Evolutionary conservation across 1,140 invertebrate species (phyloP).

Genomic region (Mesaphorura yosii): DNA sequence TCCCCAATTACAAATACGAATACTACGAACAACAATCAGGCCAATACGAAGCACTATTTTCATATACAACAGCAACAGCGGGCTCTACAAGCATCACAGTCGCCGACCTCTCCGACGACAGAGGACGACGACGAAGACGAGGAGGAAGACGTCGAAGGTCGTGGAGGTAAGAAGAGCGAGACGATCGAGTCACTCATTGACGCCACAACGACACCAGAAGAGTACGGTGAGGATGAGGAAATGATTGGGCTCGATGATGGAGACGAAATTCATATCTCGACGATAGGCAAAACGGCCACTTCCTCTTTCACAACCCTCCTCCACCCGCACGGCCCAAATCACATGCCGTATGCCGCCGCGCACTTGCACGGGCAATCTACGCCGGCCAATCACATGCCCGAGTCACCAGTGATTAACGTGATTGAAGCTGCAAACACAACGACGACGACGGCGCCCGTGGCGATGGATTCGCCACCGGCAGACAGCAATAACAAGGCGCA

Average conservation of each 20-base stretch:
- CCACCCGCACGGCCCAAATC: slow-evolving; percentile 6
- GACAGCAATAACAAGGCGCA: not conserved
- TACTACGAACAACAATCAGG: too few species aligned
- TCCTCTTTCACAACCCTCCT: not conserved
- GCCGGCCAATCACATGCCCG: not conserved
- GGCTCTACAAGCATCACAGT: slow-evolving; percentile 13
- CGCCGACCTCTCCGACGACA: slow-evolving; percentile 7
- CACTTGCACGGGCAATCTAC: not conserved
- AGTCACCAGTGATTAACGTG: too few species aligned
- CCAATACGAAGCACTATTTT: too few species aligned
- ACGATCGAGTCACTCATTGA: slow-evolving; percentile 8
- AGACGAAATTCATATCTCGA: too few species aligned
- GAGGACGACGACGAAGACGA: too few species aligned
- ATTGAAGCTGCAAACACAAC: too few species aligned
- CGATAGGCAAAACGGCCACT: too few species aligned
- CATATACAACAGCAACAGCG: not conserved
- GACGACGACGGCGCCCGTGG: too few species aligned
- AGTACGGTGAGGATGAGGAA: not conserved
- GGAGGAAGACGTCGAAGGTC: too few species aligned
- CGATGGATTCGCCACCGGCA: too few species aligned
- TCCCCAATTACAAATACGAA: too few species aligned
- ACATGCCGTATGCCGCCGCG: not conserved
- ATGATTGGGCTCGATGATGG: not conserved
- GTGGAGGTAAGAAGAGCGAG: slow-evolving; percentile 2
- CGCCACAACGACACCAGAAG: not conserved